Evolutionary conservation across 2,888 invertebrate species (phyloP), one percentile per base, ranked within the genome.

Genomic region (Eilema depressum): DNA sequence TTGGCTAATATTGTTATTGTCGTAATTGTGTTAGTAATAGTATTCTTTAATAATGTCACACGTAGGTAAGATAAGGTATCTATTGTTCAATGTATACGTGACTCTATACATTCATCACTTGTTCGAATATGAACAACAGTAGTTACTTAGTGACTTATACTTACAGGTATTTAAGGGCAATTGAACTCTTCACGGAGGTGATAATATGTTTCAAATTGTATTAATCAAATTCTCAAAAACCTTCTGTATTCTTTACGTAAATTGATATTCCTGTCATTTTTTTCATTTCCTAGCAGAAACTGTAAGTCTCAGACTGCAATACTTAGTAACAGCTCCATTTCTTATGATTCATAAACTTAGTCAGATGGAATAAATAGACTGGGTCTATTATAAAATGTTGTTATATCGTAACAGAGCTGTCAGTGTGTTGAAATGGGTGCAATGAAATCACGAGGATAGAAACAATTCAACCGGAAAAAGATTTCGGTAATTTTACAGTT

Each of bases 361-460:
- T 59, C 60, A 60, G 37, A 26, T 17, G 33, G 63, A 63, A 41
- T 63, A 63, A 63, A 63, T 63, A 63, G 63, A 63, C 25, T 63
- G 20, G 20, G 26, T 41, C 25, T 63, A 41, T 25, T 25, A 25
- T 63, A 37, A 63, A 37, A 33, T 23, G 41, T 37, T 26, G 33
- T 20, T 56, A 30, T 28, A 30, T 23, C 33, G 25, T 66, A 37
- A 33, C 59, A 66, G 7, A 12, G 33, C 17, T 37, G 20, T 25
- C 59, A 20, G 11, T 59, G 59, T 66, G 66, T 59, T 59, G 25
- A 56, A 63, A 25, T 37, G 63, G 63, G 33, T 33, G 33, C 33
- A 33, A 14, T 41, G 63, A 63, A 26, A 41, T 63, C 41, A 63
- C 26, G 17, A 41, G 14, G 11, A 63, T 30, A 63, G 23, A 41